Base-by-base conservation (phyloP, 1,140 invertebrate genomes). In the Philotrypesis tridentata region DNA sequence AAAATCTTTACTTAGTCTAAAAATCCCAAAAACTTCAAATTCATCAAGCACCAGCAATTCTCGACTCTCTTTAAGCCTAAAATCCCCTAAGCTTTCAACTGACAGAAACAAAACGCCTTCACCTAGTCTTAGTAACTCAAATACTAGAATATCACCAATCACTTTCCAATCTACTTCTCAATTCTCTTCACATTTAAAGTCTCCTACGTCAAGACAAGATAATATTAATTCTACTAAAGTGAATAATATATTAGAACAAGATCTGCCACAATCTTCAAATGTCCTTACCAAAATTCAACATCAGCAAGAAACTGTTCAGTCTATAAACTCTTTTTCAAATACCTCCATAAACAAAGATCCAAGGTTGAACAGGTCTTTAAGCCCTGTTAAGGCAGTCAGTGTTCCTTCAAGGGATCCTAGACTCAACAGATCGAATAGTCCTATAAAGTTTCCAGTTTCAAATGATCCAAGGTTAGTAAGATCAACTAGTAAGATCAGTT, bases 391-490 rank as follows among this genome's bases (percentile, higher is more conserved):
- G 14, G 4, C 21, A 37, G n/a, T 33, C 0, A 37, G 11, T 29
- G 9, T 6, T 3, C 1, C 2, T 27, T 25, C 23, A 27, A 68
- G 63, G 12, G 76, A 78, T 78, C 76, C 76, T 2, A 43, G 76
- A 67, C 25, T 78, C 2, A 78, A 78, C 25, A 68, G 27, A 17
- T 31, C 40, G 9, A n/a, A 48, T 25, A 78, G 65, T 60, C 60
- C 76, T 43, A 25, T 8, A 5, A 61, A 31, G n/a, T n/a, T 29
- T 1, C 8, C 14, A 55, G 31, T 31, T 33, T 21, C 25, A 2
- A 43, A 8, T 25, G 63, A 68, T 67, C 63, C 75, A 43, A 77
- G 63, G 40, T 43, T 77, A 48, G 8, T 37, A 27, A 25, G 33
- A 29, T 12, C 61, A 23, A 40, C n/a, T 9, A 43, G 23, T 48